Conservation (phyloP, 2,797 vertebrate genomes). For the Notamacropus eugenii region DNA sequence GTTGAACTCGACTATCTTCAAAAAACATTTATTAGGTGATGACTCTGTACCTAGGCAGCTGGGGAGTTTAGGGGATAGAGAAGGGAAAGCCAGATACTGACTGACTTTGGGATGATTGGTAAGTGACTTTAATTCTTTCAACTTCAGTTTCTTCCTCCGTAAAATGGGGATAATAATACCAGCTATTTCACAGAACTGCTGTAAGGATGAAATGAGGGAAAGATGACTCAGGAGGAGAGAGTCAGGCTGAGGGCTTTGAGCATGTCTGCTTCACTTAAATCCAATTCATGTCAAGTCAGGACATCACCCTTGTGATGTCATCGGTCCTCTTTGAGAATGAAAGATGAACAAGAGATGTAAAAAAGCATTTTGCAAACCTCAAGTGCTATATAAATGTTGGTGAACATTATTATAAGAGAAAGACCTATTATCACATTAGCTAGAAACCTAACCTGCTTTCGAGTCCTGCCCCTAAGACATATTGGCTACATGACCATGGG, state of each 20-base stretch:
- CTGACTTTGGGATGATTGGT: neutral
- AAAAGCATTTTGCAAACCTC: neutral
- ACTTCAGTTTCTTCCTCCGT: neutral
- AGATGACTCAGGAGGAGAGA: no score
- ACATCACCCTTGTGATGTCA: no score
- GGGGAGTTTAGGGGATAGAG: neutral
- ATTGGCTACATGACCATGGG: neutral
- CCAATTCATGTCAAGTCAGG: no score
- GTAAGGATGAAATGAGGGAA: neutral
- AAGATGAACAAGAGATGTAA: neutral
- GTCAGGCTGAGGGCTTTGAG: no score
- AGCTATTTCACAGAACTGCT: neutral
- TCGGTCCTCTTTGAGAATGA: no score
- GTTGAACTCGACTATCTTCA: neutral
- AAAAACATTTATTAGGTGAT: neutral
- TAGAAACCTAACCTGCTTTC: neutral
- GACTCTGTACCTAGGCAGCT: neutral
- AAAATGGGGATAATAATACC: neutral
- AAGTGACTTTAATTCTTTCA: neutral
- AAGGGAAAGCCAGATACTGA: neutral
- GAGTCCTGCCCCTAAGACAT: neutral
- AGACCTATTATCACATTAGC: neutral
- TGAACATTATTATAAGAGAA: neutral
- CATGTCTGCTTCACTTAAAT: no score
- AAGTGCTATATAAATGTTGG: neutral